These are phyloP conservation scores for Rhyacophila evoluta DNA, from an alignment of 2,888 invertebrate species.

Conservation along the genomic window DNA sequence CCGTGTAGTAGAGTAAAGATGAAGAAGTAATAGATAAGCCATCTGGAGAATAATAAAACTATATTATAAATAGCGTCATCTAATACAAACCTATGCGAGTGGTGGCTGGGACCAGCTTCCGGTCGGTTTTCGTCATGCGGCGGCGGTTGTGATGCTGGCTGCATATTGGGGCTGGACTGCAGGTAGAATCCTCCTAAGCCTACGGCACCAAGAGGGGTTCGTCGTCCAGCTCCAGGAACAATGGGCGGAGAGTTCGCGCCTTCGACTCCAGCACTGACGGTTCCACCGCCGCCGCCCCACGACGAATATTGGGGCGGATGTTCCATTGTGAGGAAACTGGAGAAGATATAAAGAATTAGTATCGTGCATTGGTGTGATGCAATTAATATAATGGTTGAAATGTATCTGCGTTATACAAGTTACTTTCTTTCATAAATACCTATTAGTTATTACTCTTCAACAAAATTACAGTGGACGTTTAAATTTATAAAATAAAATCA, in stretches of 20 bases:
- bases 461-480: too few relatives aligned
- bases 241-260: conserved; percentile 69
- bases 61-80: too few relatives aligned
- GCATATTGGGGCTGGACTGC: conserved; percentile 72
- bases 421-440: too few relatives aligned
- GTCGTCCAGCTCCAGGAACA: conserved; percentile 75
- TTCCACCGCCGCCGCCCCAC: conserved; percentile 58
- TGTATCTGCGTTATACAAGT: too few relatives aligned
- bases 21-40: too few relatives aligned
- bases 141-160: conserved; percentile 67
- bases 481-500: too few relatives aligned
- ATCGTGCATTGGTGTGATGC: too few relatives aligned
- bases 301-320: conserved; percentile 50
- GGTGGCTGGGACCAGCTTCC: conserved; percentile 71
- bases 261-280: conserved; percentile 42
- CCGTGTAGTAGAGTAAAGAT: too few relatives aligned
- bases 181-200: conserved; percentile 91
- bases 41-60: too few relatives aligned
- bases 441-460: too few relatives aligned
- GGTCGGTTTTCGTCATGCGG: conserved; percentile 85
- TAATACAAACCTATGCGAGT: conserved; percentile 64
- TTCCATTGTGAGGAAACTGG: conserved; percentile 38
- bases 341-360: too few relatives aligned
- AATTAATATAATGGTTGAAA: too few relatives aligned
- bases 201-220: conserved; percentile 87